Evolutionary conservation across 2,797 vertebrate species (phyloP), one percentile per base, ranked within the genome.

Genomic region (Chaunax sp.): DNA sequence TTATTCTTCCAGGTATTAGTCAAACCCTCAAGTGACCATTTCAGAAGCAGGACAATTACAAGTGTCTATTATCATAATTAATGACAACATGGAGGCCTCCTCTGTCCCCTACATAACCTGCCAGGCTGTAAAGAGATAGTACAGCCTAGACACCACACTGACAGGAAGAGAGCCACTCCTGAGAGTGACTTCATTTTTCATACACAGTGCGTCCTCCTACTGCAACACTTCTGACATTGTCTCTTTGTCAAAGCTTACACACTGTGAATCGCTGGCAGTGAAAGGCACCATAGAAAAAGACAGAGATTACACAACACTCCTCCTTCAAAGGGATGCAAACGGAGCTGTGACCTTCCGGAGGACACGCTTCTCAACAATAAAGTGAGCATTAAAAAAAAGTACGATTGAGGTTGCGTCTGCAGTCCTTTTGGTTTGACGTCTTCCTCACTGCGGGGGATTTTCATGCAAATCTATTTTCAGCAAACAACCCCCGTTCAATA

Each of bases 381-480:
- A 58, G 23, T 15, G 30, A 67, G 69, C 43, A 59, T 78, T 72
- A 58, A 69, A 67, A 72, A 78, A 50, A 49, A 41, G 33, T 10
- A 59, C n/a, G 41, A 55, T 25, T 61, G 41, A 55, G 30, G 28
- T 47, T 72, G 47, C 61, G 65, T 61, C 45, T 63, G 51, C 51
- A 28, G 40, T 50, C 23, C 38, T 74, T n/a, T 72, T 80, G 72
- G 78, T 78, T 70, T 76, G 64, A 64, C 50, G 57, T 70, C 15
- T 72, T 73, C 30, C 20, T 65, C 22, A 30, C 33, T 74, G 28
- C 44, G 20, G 10, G 23, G 37, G 59, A 67, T 64, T 84, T 64
- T 72, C 54, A 77, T 80, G 66, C 46, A 83, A 78, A 80, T 78
- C 2, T 9, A 57, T 60, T 68, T 63, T 69, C 60, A 64, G 81